Evolutionary conservation across 2,797 vertebrate genomes (phyloP), one percentile per base, ranked within the genome.

Genomic region (Semaprochilodus insignis): DNA sequence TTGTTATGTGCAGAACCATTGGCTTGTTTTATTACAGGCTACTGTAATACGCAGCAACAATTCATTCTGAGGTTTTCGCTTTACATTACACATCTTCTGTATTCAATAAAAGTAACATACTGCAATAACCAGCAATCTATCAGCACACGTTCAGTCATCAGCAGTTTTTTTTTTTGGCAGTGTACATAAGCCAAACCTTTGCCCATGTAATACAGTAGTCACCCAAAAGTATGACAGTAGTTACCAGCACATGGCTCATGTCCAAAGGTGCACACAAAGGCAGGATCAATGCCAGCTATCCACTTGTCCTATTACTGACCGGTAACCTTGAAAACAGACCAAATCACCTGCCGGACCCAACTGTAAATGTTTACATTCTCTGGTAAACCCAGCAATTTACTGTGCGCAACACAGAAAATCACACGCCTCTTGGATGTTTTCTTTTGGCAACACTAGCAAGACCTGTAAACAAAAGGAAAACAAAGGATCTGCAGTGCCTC

Each of bases 31-130:
- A 65, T 67, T 84, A 27, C 25, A 72, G 51, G 2, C 23, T 66
- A 70, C 62, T 62, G 16, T 83, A 63, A 75, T 80, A 76, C 40
- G n/a, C 52, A 75, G 71, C 63, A 83, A 80, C 52, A 73, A 78
- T 78, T 78, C 59, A 78, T 83, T 78, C 66, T 13, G n/a, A 66
- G 36, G 55, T 48, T 62, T 76, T 48, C 34, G 4, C 31, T 76
- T 60, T 60, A 60, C 31, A 80, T 75, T 25, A 54, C 36, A n/a
- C 52, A 23, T 83, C 55, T 75, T 75, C 54, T 36, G 21, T 60
- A 70, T 79, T 73, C 59, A 55, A 44, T 78, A 66, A 65, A 55
- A 48, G 17, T 57, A 31, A 78, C 23, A 34, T 48, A 65, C 57
- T 83, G 15, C 48, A 15, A 66, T 34, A 57, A 54, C 67, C 40